Percentiles rank a stretch among this genome's conserved stretches.
Evolutionary conservation across 2,113 vertebrate species (phyloP).

Genomic region (Gadus chalcogrammus): DNA sequence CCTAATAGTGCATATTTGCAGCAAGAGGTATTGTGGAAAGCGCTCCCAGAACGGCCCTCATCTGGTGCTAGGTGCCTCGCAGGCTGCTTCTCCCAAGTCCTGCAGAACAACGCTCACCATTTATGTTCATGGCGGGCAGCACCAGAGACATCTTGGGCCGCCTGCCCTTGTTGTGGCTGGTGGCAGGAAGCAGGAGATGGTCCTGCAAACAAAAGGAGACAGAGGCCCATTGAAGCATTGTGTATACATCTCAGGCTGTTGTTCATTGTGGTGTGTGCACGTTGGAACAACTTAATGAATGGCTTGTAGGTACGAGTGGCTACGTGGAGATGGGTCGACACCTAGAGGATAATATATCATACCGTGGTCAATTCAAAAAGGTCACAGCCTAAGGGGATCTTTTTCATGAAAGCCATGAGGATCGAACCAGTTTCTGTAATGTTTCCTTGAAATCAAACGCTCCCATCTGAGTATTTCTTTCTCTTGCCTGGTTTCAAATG

Average conservation of each 20-base stretch:
- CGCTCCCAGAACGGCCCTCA: constrained; percentile 30
- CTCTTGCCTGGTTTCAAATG: not conserved
- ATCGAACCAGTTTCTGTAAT: not conserved
- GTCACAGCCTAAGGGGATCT: not conserved
- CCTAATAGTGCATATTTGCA: constrained; percentile 22
- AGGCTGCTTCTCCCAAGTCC: not conserved
- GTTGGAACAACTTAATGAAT: not conserved
- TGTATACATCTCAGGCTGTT: not conserved
- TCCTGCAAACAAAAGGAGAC: constrained; percentile 76
- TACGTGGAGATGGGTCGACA: not conserved
- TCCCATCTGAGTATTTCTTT: not conserved
- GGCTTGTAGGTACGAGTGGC: not conserved
- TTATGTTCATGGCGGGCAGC: constrained; percentile 90
- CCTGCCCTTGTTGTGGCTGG: constrained; percentile 91
- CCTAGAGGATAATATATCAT: not conserved
- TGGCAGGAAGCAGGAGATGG: constrained; percentile 92
- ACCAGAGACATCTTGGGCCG: constrained; percentile 96
- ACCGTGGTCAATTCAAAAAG: constrained; percentile 3
- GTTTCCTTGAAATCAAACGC: constrained; percentile 1
- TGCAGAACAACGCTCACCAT: constrained; percentile 76
- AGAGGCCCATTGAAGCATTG: constrained; percentile 12
- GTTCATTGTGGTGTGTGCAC: constrained; percentile 4
- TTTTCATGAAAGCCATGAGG: constrained; percentile 5
- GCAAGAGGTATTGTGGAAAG: constrained; percentile 25
- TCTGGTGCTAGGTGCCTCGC: constrained; percentile 6